Evolutionary conservation across 2,113 vertebrate species (phyloP).

Genomic region (Propithecus coquereli): DNA sequence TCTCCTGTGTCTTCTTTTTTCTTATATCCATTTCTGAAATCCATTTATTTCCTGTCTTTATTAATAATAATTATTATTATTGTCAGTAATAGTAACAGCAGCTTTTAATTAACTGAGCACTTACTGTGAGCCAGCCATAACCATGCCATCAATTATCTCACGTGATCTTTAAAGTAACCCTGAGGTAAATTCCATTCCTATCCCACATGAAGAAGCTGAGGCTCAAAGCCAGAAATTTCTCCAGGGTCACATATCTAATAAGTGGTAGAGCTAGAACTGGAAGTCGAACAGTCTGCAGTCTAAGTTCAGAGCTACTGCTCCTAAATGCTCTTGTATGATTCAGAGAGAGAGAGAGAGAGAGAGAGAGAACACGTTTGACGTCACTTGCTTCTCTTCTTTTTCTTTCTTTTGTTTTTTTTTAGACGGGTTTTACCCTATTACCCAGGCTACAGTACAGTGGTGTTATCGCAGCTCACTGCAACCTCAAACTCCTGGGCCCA

Average conservation of each 20-base stretch:
- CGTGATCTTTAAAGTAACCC: constrained; percentile 32
- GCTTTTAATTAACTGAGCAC: background rate
- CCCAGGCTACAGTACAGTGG: too few species aligned
- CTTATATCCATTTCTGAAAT: constrained; percentile 31
- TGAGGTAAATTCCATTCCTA: background rate
- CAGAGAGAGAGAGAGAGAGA: background rate
- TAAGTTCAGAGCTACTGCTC: background rate
- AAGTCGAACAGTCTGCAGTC: background rate
- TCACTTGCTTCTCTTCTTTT: background rate
- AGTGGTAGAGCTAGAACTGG: background rate
- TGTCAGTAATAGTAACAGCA: background rate
- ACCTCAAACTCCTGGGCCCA: too few species aligned
- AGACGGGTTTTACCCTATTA: too few species aligned
- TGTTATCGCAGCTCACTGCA: too few species aligned
- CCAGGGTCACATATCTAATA: background rate
- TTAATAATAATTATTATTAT: background rate
- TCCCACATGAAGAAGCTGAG: background rate
- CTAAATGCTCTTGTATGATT: background rate
- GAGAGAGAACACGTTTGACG: background rate
- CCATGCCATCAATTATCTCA: background rate
- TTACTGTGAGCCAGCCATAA: background rate
- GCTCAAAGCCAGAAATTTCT: constrained; percentile 5
- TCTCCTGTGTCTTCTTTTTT: background rate
- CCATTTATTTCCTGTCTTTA: constrained; percentile 13
- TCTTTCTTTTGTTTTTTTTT: too few species aligned